Evolutionary conservation across 2,888 invertebrate species (phyloP).

Genomic region (Linhomoeus sp.): DNA sequence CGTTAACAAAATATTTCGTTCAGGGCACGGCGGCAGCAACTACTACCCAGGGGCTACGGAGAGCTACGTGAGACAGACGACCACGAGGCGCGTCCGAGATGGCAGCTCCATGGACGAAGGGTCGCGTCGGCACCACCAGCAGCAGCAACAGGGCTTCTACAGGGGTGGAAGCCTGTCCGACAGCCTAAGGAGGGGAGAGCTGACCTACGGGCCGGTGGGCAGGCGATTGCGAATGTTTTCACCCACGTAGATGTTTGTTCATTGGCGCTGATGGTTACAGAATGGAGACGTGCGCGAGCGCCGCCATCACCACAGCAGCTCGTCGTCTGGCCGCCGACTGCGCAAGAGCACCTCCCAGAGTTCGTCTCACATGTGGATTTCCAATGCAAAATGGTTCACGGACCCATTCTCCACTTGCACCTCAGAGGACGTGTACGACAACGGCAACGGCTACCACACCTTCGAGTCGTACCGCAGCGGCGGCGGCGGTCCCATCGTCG

Average conservation of each 20-base stretch:
- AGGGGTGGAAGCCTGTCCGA: conserved; percentile 3
- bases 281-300: conserved; percentile 21
- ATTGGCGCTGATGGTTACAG: no score
- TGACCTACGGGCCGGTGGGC: conserved; percentile 17
- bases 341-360: conserved; percentile 25
- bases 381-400: no score
- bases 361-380: no score
- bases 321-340: conserved; percentile 6
- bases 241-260: no score
- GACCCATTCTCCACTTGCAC: no score
- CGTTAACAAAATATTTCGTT: no score
- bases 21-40: no score
- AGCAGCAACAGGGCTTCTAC: no score
- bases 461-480: conserved; percentile 3
- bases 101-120: not conserved
- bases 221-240: no score
- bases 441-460: conserved; percentile 9
- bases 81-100: conserved; percentile 10
- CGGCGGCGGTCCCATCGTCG: conserved; percentile 17
- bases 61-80: conserved; percentile 13
- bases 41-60: conserved; percentile 5
- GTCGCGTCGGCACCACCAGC: not conserved
- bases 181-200: conserved; percentile 19
- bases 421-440: conserved; percentile 16
- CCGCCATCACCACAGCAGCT: not conserved